phyloP scores from a whole-genome alignment of 2,888 invertebrate species.

The Camponotus fellah region DNA sequence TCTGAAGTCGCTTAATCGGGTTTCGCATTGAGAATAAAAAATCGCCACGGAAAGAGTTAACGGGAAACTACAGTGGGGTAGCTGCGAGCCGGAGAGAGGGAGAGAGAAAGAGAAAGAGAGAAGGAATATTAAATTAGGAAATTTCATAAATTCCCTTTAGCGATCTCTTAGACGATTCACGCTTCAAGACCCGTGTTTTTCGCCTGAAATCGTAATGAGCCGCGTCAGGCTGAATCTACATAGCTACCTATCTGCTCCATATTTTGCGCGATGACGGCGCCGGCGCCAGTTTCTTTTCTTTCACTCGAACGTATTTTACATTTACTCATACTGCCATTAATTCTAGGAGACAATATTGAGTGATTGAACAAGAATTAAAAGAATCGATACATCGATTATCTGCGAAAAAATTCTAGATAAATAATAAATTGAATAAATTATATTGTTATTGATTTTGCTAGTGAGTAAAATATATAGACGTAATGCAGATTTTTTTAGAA shows the following conservation, averaged over 20 bases:
- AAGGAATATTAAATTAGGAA: slow-evolving; percentile 84
- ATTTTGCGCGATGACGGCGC: slow-evolving; percentile 28
- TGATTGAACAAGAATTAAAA: background rate
- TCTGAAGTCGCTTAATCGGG: slow-evolving; percentile 67
- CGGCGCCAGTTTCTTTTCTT: slow-evolving; percentile 29
- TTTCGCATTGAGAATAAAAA: slow-evolving; percentile 76
- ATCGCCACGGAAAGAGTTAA: slow-evolving; percentile 72
- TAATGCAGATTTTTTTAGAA: slow-evolving; percentile 1
- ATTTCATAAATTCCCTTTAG: slow-evolving; percentile 86
- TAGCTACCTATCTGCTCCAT: slow-evolving; percentile 47
- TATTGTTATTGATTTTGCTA: background rate
- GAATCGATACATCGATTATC: background rate
- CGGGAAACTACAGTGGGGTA: slow-evolving; percentile 59
- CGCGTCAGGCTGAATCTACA: slow-evolving; percentile 78
- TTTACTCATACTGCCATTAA: background rate
- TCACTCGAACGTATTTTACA: background rate
- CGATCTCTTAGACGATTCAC: slow-evolving; percentile 81
- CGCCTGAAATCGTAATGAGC: slow-evolving; percentile 84
- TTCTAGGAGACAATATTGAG: background rate
- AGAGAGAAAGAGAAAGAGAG: background rate
- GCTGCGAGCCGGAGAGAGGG: slow-evolving; percentile 77
- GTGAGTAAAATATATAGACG: background rate
- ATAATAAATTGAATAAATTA: background rate
- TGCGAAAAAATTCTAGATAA: background rate
- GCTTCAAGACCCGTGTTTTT: slow-evolving; percentile 83